Evolutionary conservation across 2,113 vertebrate species (phyloP).

Genomic region (Acinonyx jubatus): DNA sequence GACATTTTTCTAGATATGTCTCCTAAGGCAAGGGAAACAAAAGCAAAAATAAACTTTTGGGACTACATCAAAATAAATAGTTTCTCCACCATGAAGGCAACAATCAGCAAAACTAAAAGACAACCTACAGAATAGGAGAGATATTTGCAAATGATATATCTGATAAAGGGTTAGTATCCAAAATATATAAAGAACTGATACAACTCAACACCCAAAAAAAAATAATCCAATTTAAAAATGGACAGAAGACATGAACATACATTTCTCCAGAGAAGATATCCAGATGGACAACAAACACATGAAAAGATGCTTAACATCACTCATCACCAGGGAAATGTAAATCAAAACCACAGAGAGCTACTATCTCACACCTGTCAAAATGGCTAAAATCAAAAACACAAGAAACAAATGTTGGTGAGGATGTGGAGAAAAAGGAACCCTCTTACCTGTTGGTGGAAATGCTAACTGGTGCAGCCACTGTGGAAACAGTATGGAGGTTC

Average conservation of each 20-base stretch:
- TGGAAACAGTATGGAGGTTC: neutral
- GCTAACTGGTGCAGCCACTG: neutral
- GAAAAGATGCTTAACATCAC: neutral
- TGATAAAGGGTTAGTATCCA: neutral
- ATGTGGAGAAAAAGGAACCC: neutral
- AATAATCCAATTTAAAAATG: neutral
- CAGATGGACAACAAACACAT: neutral
- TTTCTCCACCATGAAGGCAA: neutral
- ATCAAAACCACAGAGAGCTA: neutral
- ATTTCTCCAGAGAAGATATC: neutral
- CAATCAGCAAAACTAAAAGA: neutral
- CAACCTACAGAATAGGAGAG: neutral
- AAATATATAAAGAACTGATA: neutral
- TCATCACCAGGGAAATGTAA: neutral
- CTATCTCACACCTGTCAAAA: neutral
- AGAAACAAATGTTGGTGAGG: neutral
- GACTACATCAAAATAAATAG: neutral
- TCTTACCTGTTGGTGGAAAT: neutral
- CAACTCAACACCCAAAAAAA: neutral
- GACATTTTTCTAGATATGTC: neutral
- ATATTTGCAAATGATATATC: neutral
- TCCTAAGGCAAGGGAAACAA: neutral
- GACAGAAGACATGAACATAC: neutral
- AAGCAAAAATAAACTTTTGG: neutral
- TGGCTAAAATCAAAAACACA: neutral